phyloP scores from a whole-genome alignment of 2,888 invertebrate species.

The Sylvicola cinctus region DNA sequence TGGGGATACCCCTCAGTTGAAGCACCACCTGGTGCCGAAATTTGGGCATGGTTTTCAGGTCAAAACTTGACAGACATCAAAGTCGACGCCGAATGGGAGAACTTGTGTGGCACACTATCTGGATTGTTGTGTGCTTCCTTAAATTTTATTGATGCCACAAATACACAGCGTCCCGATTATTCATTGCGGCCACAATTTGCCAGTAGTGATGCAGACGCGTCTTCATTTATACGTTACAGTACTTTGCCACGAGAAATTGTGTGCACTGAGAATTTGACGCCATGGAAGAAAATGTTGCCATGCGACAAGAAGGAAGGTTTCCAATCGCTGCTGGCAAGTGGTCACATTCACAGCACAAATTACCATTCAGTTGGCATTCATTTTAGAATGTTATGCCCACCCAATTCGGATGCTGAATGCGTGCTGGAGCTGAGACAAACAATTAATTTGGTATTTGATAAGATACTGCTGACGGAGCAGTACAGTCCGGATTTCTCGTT shows the following conservation, averaged over 20 bases:
- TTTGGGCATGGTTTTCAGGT: slow-evolving; percentile 77
- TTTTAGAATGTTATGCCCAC: slow-evolving; percentile 54
- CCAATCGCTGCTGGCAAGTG: slow-evolving; percentile 71
- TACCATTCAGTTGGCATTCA: slow-evolving; percentile 82
- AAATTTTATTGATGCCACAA: slow-evolving; percentile 75
- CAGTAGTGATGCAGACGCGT: slow-evolving; percentile 13
- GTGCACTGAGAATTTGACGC: slow-evolving; percentile 96
- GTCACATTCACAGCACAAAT: slow-evolving; percentile 76
- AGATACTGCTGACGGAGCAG: slow-evolving; percentile 12
- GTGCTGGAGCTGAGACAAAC: slow-evolving; percentile 54
- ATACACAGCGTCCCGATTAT: slow-evolving; percentile 66
- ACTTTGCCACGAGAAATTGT: slow-evolving; percentile 90
- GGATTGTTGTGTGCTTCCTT: slow-evolving; percentile 92
- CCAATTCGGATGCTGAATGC: slow-evolving; percentile 17
- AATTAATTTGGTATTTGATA: slow-evolving; percentile 73
- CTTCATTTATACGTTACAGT: slow-evolving; percentile 52
- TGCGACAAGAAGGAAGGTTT: slow-evolving; percentile 83
- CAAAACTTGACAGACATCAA: slow-evolving; percentile 27
- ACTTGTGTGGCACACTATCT: slow-evolving; percentile 73
- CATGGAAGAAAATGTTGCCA: slow-evolving; percentile 92
- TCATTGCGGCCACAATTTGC: slow-evolving; percentile 46
- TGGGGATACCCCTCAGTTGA: slow-evolving; percentile 90
- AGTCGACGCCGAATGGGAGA: slow-evolving; percentile 71
- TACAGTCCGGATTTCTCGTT: slow-evolving; percentile 54
- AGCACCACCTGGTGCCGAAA: slow-evolving; percentile 83